Percentiles rank a stretch among this genome's conserved stretches.
Conservation (phyloP, 2,888 invertebrate genomes). For the Drosophila pegasa region DNA sequence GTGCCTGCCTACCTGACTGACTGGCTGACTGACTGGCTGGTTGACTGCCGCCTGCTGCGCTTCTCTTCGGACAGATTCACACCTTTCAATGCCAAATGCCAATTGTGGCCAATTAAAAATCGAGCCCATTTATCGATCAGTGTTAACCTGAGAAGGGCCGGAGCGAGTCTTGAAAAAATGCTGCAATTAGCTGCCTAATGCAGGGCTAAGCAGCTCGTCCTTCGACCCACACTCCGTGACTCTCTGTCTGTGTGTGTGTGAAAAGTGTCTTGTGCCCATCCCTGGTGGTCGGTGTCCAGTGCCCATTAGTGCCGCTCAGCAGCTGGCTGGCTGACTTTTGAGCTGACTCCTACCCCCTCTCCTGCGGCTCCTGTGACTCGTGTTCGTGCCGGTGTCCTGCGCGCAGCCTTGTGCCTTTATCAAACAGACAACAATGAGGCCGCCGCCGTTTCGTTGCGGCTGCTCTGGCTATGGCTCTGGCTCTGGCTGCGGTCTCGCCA, state of each 20-base stretch:
- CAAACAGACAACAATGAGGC: slow-evolving; percentile 52
- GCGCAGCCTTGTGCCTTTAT: slow-evolving; percentile 32
- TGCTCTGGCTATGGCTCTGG: slow-evolving; percentile 2
- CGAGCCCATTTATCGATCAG: slow-evolving; percentile 60
- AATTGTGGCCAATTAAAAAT: slow-evolving; percentile 48
- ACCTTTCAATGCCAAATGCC: slow-evolving; percentile 25
- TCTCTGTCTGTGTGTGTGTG: slow-evolving; percentile 11
- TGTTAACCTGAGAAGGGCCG: slow-evolving; percentile 43
- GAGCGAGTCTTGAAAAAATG: slow-evolving; percentile 2
- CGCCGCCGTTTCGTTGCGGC: slow-evolving; percentile 11
- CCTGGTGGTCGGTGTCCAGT: slow-evolving; percentile 12
- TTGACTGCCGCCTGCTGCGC: slow-evolving; percentile 22
- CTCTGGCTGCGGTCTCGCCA: slow-evolving; percentile 28
- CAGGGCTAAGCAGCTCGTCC: background rate
- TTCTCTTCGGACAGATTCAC: slow-evolving; percentile 23
- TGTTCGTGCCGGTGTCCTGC: slow-evolving; percentile 17
- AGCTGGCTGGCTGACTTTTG: slow-evolving; percentile 46
- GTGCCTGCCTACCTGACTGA: slow-evolving; percentile 23
- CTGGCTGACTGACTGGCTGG: slow-evolving; percentile 8
- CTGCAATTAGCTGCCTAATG: slow-evolving; percentile 26
- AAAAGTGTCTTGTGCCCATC: slow-evolving; percentile 13
- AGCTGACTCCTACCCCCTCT: slow-evolving; percentile 29
- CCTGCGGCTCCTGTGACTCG: background rate
- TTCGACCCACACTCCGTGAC: background rate
- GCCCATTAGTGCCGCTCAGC: slow-evolving; percentile 68